These are phyloP conservation scores for Rhyacichthys aspro DNA, from an alignment of 2,797 vertebrate genomes.

Conservation along the genomic window DNA sequence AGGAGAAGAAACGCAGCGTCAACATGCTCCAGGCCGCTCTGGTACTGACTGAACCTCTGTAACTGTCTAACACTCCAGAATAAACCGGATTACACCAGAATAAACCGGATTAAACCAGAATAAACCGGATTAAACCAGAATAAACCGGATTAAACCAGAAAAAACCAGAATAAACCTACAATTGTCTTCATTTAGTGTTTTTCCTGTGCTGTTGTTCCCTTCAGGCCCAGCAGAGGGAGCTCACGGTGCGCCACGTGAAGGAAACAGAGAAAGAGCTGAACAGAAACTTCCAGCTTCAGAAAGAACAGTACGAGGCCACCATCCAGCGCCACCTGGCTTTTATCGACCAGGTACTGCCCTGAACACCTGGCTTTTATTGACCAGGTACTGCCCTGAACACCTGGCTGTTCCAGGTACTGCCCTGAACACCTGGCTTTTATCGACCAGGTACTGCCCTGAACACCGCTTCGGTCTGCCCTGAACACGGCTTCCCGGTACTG, in stretches of 20 bases:
- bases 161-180: no score
- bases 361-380: no score
- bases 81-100: no score
- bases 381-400: no score
- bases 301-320: conserved; percentile 91
- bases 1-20: conserved; percentile 89
- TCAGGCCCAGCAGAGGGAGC: conserved; percentile 91
- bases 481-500: no score
- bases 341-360: conserved; percentile 89
- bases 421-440: no score
- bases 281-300: conserved; percentile 86
- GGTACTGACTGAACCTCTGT: conserved; percentile 66
- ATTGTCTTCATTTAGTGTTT: no score
- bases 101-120: not conserved
- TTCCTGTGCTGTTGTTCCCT: not conserved
- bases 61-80: no score
- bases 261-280: conserved; percentile 89
- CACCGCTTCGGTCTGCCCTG: no score
- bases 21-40: conserved; percentile 89
- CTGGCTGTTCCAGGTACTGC: no score
- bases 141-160: not conserved
- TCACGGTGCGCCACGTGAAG: conserved; percentile 83
- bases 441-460: no score
- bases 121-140: no score
- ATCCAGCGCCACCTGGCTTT: conserved; percentile 93